These are phyloP conservation scores for Holothuria scabra DNA, from an alignment of 53 echinoderm and acorn worm genomes.

Conservation along the genomic window DNA sequence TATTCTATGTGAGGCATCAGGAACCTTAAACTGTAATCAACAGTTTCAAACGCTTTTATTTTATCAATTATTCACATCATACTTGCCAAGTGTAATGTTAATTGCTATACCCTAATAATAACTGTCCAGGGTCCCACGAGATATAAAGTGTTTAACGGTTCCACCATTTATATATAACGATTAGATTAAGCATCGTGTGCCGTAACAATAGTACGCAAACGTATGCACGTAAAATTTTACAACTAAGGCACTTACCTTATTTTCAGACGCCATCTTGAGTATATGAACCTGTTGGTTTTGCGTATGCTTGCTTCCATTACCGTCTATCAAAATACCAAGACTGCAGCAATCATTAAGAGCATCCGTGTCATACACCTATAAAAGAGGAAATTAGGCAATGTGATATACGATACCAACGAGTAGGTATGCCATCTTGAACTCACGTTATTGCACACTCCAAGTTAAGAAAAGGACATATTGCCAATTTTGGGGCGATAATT, in stretches of 20 bases:
- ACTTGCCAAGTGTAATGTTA: not conserved
- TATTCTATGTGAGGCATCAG: conserved; percentile 1
- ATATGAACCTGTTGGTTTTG: conserved; percentile 26
- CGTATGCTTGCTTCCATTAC: conserved; percentile 19
- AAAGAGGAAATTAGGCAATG: not conserved
- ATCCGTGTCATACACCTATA: conserved; percentile 13
- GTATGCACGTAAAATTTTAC: not conserved
- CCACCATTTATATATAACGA: not conserved
- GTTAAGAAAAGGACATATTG: too few relatives aligned
- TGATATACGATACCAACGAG: not conserved
- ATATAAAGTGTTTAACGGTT: too few relatives aligned
- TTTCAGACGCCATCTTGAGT: conserved; percentile 35
- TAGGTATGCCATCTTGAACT: too few relatives aligned
- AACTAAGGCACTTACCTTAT: not conserved
- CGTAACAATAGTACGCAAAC: conserved; percentile 6
- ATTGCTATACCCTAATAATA: too few relatives aligned
- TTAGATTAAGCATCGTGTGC: conserved; percentile 17
- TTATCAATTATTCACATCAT: conserved; percentile 15
- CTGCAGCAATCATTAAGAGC: conserved; percentile 9
- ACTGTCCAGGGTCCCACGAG: too few relatives aligned
- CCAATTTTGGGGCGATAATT: too few relatives aligned
- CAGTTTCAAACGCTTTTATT: not conserved
- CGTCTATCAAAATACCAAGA: conserved; percentile 28
- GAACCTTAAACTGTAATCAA: not conserved
- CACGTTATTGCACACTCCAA: too few relatives aligned